These are phyloP conservation scores for Agrotis puta DNA, from an alignment of 2,888 invertebrate genomes.

Conservation along the genomic window DNA sequence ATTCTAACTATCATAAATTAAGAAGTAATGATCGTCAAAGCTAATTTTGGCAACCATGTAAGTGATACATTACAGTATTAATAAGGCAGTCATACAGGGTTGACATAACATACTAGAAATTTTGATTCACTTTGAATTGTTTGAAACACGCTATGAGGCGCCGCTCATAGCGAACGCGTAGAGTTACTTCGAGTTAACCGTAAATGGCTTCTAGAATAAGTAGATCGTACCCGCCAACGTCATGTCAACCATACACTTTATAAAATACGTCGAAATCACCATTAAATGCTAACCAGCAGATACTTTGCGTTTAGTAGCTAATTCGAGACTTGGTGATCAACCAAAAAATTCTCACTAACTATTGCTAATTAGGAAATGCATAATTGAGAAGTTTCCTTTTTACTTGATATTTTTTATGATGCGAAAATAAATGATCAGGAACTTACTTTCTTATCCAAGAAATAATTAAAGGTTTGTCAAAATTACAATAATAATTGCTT, in stretches of 20 bases:
- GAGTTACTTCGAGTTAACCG: no score
- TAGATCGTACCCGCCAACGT: constrained; percentile 11
- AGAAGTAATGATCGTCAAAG: constrained; percentile 51
- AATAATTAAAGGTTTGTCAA: no score
- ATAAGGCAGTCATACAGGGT: constrained; percentile 57
- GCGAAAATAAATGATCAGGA: not conserved
- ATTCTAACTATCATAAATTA: constrained; percentile 57
- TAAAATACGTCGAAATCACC: constrained; percentile 42
- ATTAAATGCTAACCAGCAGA: constrained; percentile 50
- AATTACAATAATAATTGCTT: no score
- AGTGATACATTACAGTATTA: constrained; percentile 46
- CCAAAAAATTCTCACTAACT: constrained; percentile 69
- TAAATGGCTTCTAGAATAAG: no score
- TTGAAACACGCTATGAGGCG: no score
- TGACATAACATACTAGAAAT: constrained; percentile 39
- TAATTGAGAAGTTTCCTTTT: constrained; percentile 72
- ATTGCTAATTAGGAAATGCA: constrained; percentile 60
- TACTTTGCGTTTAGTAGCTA: constrained; percentile 54
- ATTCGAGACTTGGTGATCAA: constrained; percentile 61
- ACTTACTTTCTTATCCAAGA: no score
- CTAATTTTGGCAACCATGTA: constrained; percentile 57
- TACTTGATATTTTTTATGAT: not conserved
- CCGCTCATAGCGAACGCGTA: no score
- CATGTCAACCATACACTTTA: constrained; percentile 30
- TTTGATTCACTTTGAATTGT: not conserved